Evolutionary conservation across 2,888 invertebrate genomes (phyloP), one percentile per base, ranked within the genome.

Genomic region (Baronia brevicornis): DNA sequence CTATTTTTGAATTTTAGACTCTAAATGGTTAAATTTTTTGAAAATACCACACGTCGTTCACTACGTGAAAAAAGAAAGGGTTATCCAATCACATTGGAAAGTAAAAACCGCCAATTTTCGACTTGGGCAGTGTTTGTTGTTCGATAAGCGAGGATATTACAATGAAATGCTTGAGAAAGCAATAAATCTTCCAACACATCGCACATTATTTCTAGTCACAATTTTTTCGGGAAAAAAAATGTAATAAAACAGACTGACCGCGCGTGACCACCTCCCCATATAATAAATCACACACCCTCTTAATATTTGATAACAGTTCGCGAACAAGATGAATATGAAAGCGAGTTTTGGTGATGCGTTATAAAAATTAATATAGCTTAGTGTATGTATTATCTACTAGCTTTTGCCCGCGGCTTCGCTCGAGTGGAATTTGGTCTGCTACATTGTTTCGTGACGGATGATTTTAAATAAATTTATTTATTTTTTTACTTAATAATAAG

Each of bases 331-430:
- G 70, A 67, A 67, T 67, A 57, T 49, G 41, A 42, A 36, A 41
- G 42, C 43, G 46, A 62, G 58, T 51, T 61, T 54, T 31, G 36
- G 51, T 44, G 69, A 54, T 57, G 61, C 46, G 66, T 44, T 60
- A 69, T 77, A 63, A 74, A 77, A 72, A 73, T 77, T 70, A 69
- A 78, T 75, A 71, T 58, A n/a, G n/a, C n/a, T n/a, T n/a, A n/a
- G n/a, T n/a, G n/a, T n/a, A n/a, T n/a, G n/a, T n/a, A n/a, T n/a
- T n/a, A n/a, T n/a, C n/a, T n/a, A n/a, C n/a, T n/a, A n/a, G n/a
- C n/a, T n/a, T n/a, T n/a, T n/a, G n/a, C n/a, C n/a, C n/a, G n/a
- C n/a, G n/a, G n/a, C n/a, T n/a, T n/a, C n/a, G n/a, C n/a, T n/a
- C n/a, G n/a, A n/a, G n/a, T n/a, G n/a, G n/a, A n/a, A n/a, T n/a